phyloP scores from a whole-genome alignment of 2,113 vertebrate genomes.

The Sus scrofa region DNA sequence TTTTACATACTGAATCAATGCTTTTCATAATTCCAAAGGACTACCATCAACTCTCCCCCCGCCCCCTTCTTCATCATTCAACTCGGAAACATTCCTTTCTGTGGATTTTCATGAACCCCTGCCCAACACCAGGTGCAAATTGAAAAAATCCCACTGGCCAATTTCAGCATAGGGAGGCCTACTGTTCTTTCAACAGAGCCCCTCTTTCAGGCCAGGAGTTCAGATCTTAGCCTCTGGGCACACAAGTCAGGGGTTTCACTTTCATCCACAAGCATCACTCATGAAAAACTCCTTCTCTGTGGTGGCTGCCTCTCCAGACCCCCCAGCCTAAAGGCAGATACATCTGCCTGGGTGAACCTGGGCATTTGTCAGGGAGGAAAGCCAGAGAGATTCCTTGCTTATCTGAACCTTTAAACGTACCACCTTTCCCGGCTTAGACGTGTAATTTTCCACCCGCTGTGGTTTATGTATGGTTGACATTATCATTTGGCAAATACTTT shows the following conservation, averaged over 20 bases:
- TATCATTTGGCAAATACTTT: slow-evolving; percentile 66
- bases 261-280: slow-evolving; percentile 74
- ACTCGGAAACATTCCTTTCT: slow-evolving; percentile 70
- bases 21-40: slow-evolving; percentile 70
- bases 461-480: slow-evolving; percentile 24
- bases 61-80: background rate
- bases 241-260: slow-evolving; percentile 75
- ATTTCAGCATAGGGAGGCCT: slow-evolving; percentile 64
- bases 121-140: slow-evolving; percentile 66
- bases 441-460: background rate
- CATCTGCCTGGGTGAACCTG: slow-evolving; percentile 44
- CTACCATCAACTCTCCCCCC: background rate
- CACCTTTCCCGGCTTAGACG: background rate
- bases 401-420: background rate
- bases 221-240: slow-evolving; percentile 73
- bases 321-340: slow-evolving; percentile 3
- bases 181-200: slow-evolving; percentile 80
- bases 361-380: slow-evolving; percentile 26
- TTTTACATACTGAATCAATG: slow-evolving; percentile 47
- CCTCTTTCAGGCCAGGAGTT: slow-evolving; percentile 75
- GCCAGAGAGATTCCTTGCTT: background rate
- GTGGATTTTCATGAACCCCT: slow-evolving; percentile 61
- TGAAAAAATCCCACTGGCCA: slow-evolving; percentile 79
- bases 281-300: slow-evolving; percentile 72
- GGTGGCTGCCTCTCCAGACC: slow-evolving; percentile 47